These are phyloP conservation scores for Miniopterus natalensis DNA, from an alignment of 2,113 vertebrate species.

Conservation along the genomic window DNA sequence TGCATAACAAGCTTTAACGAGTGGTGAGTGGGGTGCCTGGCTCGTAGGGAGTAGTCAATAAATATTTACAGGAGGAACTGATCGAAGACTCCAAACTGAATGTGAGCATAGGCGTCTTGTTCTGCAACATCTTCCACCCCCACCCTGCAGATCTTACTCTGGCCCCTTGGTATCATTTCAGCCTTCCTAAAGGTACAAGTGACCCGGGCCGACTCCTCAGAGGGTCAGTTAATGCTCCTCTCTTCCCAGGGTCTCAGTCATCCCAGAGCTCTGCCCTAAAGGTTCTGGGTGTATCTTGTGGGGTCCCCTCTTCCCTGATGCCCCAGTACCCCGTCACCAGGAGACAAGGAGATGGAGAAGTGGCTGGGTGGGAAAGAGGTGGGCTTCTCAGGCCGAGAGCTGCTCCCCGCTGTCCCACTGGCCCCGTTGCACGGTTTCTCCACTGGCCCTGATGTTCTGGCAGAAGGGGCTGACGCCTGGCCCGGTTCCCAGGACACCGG, in stretches of 20 bases:
- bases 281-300: not conserved
- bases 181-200: not conserved
- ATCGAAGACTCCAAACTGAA: too few relatives aligned
- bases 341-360: not conserved
- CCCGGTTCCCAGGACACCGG: not conserved
- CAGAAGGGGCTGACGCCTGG: not conserved
- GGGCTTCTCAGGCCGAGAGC: not conserved
- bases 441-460: not conserved
- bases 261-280: too few relatives aligned
- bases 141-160: not conserved
- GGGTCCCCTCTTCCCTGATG: too few relatives aligned
- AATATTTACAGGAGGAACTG: not conserved
- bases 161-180: accelerated
- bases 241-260: accelerated
- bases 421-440: not conserved
- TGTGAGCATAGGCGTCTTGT: not conserved
- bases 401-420: not conserved
- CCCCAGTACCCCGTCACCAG: not conserved
- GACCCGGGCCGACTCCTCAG: accelerated
- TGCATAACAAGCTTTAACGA: not conserved
- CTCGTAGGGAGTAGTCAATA: accelerated
- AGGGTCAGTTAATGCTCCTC: accelerated
- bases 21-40: not conserved
- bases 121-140: not conserved
- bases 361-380: not conserved